phyloP scores from a whole-genome alignment of 2,797 vertebrate species.

The Enteromius viviparus region DNA sequence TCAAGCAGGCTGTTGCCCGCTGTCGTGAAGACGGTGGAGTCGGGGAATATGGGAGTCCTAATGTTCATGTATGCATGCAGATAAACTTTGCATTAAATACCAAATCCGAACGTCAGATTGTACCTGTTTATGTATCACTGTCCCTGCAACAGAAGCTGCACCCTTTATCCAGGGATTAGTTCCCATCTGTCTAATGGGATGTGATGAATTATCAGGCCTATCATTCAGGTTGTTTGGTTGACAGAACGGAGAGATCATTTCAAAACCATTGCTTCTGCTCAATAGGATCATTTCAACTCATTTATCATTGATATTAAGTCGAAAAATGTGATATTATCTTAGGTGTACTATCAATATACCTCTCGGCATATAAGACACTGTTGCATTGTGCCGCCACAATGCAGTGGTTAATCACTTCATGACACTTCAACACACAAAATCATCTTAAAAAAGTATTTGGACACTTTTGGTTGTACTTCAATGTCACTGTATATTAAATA shows the following conservation, averaged over 20 bases:
- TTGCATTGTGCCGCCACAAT: background rate
- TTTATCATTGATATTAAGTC: slow-evolving; percentile 3
- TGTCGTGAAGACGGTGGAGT: slow-evolving; percentile 59
- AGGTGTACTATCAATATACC: slow-evolving; percentile 3
- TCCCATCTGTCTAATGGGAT: slow-evolving; percentile 17
- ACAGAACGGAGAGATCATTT: slow-evolving; percentile 18
- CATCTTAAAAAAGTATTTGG: background rate
- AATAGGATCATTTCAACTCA: background rate
- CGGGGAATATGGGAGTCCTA: slow-evolving; percentile 69
- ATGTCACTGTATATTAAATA: background rate
- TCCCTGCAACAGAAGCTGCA: slow-evolving; percentile 74
- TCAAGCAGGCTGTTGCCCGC: slow-evolving; percentile 53
- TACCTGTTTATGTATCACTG: slow-evolving; percentile 66
- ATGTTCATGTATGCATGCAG: slow-evolving; percentile 70
- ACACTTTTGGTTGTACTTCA: background rate
- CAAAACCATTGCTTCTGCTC: background rate
- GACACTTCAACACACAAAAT: background rate
- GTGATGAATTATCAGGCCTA: slow-evolving; percentile 2
- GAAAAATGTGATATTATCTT: background rate
- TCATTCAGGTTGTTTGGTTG: slow-evolving; percentile 26
- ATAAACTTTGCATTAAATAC: slow-evolving; percentile 62
- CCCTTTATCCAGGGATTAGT: slow-evolving; percentile 59
- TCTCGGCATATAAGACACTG: background rate
- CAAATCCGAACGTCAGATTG: slow-evolving; percentile 46
- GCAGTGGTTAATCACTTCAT: slow-evolving; percentile 5